Base-by-base conservation (phyloP, 2,888 invertebrate species). In the Lepas anatifera region DNA sequence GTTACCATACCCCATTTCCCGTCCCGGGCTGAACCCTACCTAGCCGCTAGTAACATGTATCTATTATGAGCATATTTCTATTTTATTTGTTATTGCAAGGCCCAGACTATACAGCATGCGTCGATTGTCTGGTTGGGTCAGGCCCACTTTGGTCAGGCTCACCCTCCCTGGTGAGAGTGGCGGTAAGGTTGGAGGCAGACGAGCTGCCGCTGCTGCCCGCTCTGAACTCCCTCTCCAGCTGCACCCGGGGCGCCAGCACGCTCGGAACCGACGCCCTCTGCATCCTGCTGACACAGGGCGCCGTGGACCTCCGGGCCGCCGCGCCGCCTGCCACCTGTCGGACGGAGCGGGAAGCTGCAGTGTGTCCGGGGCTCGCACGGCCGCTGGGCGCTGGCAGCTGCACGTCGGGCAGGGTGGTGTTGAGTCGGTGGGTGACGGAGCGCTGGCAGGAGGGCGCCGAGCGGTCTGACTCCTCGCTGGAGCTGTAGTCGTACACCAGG, bases 121-220 rank as follows among this genome's bases (percentile, higher is more conserved):
- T n/a, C n/a, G n/a, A n/a, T n/a, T n/a, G n/a, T n/a, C n/a, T n/a
- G n/a, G n/a, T n/a, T n/a, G n/a, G n/a, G n/a, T n/a, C n/a, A n/a
- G n/a, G n/a, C n/a, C n/a, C n/a, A n/a, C n/a, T n/a, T n/a, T n/a
- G n/a, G n/a, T n/a, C n/a, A n/a, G 11, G 4, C 52, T 22, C 13
- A 52, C 52, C 52, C 13, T 52, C 29, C 16, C 52, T 52, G 52
- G 52, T 52, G 52, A 52, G 52, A 2, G 52, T 52, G 2, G 52
- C 11, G 3, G 52, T 52, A 11, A 52, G 52, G 52, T 52, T 52
- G 10, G 52, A 52, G 13, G 29, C 27, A 16, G 52, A 52, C 13
- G 52, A 52, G 52, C 52, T 52, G 52, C 52, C 52, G 52, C n/a
- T n/a, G 52, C 52, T 52, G 27, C 52, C 52, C 27, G 27, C 52